These are phyloP conservation scores for Serripes groenlandicus DNA, from an alignment of 2,888 invertebrate species.

Conservation along the genomic window DNA sequence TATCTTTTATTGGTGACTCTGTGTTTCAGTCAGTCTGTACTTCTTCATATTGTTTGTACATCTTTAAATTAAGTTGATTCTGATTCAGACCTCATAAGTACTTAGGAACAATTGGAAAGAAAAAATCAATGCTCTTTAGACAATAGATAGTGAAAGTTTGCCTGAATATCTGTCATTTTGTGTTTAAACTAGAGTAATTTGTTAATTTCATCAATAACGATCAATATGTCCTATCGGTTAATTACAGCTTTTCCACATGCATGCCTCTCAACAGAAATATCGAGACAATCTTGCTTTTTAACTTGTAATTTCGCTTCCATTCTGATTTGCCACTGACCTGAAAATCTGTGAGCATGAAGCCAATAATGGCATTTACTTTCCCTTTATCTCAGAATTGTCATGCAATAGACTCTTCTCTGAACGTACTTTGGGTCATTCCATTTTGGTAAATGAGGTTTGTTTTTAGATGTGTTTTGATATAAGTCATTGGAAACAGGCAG, in stretches of 20 bases:
- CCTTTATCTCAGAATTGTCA: not conserved
- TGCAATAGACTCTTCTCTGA: no score
- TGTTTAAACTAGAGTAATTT: slow-evolving; percentile 65
- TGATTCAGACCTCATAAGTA: no score
- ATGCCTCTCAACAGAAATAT: slow-evolving; percentile 53
- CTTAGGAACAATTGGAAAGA: not conserved
- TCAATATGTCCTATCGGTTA: slow-evolving; percentile 66
- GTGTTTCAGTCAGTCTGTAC: no score
- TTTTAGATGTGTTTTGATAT: no score
- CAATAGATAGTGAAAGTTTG: slow-evolving; percentile 41
- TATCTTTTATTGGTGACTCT: no score
- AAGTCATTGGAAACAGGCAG: no score
- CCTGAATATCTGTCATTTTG: slow-evolving; percentile 60
- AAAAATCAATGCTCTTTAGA: slow-evolving; percentile 20
- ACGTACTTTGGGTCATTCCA: no score
- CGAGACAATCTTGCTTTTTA: slow-evolving; percentile 65
- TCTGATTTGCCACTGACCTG: slow-evolving; percentile 55
- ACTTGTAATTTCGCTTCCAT: slow-evolving; percentile 58
- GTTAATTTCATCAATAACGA: slow-evolving; percentile 68
- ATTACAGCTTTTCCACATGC: slow-evolving; percentile 68
- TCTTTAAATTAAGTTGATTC: no score
- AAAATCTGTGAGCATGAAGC: slow-evolving; percentile 43
- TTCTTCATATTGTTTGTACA: no score
- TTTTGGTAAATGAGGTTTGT: no score
- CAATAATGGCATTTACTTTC: slow-evolving; percentile 15